Conservation (phyloP, 2,113 vertebrate genomes). For the Elgaria multicarinata region DNA sequence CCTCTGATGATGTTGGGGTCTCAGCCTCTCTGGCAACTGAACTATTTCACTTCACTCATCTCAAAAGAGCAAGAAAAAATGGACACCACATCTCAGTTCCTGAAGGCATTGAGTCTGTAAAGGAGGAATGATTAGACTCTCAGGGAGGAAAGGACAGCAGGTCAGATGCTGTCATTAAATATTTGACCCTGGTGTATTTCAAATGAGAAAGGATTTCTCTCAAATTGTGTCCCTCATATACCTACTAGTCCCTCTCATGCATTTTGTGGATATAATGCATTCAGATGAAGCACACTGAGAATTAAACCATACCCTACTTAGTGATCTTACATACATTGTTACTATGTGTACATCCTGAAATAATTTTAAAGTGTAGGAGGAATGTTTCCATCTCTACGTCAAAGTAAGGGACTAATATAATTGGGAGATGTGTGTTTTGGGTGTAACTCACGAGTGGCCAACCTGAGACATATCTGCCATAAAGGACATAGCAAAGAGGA, state of each 20-base stretch:
- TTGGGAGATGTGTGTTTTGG: not conserved
- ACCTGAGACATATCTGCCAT: not conserved
- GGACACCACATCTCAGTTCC: slow-evolving; percentile 19
- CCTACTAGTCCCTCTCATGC: slow-evolving; percentile 16
- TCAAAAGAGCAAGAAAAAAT: slow-evolving; percentile 27
- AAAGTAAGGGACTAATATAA: not conserved
- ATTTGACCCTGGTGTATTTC: slow-evolving; percentile 26
- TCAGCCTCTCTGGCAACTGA: slow-evolving; percentile 20
- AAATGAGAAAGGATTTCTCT: slow-evolving; percentile 17
- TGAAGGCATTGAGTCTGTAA: slow-evolving; percentile 28
- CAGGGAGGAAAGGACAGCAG: slow-evolving; percentile 21
- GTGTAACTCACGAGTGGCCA: not conserved
- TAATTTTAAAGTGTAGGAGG: not conserved
- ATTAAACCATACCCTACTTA: slow-evolving; percentile 10
- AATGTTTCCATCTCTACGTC: no score
- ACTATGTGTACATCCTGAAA: not conserved
- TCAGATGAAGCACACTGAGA: slow-evolving; percentile 24
- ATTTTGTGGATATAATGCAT: slow-evolving; percentile 19
- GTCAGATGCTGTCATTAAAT: slow-evolving; percentile 43
- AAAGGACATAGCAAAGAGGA: not conserved
- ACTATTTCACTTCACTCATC: slow-evolving; percentile 16
- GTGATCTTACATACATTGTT: not conserved
- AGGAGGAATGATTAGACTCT: slow-evolving; percentile 26
- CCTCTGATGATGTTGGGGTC: slow-evolving; percentile 12
- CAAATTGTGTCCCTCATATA: slow-evolving; percentile 20